phyloP scores from a whole-genome alignment of 2,888 invertebrate species.

The Prosapia bicincta region DNA sequence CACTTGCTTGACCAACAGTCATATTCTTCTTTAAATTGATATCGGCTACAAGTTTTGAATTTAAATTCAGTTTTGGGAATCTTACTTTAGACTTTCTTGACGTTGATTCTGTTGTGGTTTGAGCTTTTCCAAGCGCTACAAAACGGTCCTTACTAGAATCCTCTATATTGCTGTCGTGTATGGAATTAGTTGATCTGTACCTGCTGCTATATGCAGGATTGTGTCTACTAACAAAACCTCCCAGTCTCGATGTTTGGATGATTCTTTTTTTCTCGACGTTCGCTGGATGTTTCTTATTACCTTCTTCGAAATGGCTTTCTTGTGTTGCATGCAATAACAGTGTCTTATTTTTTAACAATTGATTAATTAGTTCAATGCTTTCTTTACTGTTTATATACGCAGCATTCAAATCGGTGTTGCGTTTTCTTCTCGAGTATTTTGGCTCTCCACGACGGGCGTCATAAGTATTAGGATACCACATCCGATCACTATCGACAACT shows the following conservation, averaged over 20 bases:
- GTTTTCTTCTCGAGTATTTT: conserved; percentile 11
- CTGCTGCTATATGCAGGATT: conserved; percentile 17
- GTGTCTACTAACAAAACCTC: conserved; percentile 9
- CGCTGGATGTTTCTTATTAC: background rate
- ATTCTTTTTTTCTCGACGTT: conserved; percentile 1
- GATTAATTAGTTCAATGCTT: conserved; percentile 13
- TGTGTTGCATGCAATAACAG: background rate
- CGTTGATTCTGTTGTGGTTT: background rate
- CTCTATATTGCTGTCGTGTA: conserved; percentile 7
- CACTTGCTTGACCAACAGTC: background rate
- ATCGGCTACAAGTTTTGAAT: conserved; percentile 3
- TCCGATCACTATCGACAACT: background rate
- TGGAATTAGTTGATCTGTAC: conserved; percentile 13
- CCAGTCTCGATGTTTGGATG: background rate
- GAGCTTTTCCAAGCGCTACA: background rate
- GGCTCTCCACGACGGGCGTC: conserved; percentile 1
- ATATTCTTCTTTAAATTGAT: background rate
- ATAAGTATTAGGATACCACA: background rate
- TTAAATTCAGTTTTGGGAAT: conserved; percentile 24
- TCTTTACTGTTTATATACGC: conserved; percentile 24
- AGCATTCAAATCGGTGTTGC: conserved; percentile 19
- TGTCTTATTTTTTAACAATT: conserved; percentile 11
- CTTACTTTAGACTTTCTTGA: conserved; percentile 18
- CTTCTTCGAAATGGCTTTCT: background rate
- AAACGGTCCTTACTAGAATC: background rate